Conservation (phyloP, 2,888 invertebrate species). For the Nemotelus nigrinus region DNA sequence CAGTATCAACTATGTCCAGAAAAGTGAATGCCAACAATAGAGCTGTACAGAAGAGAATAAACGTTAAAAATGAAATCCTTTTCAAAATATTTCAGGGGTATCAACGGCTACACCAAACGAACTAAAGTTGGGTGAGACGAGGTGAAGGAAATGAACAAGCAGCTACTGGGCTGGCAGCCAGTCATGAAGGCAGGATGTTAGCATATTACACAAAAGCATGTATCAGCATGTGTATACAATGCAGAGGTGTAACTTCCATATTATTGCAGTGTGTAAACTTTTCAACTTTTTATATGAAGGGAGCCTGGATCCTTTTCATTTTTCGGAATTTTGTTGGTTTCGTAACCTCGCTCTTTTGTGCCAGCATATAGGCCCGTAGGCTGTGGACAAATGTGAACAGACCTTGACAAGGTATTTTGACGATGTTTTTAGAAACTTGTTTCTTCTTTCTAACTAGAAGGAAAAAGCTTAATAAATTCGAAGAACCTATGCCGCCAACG, state of each 20-base stretch:
- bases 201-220: slow-evolving; percentile 31
- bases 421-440: too few relatives aligned
- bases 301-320: slow-evolving; percentile 31
- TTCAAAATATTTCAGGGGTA: slow-evolving; percentile 31
- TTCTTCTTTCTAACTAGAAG: too few relatives aligned
- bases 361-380: not conserved
- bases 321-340: slow-evolving; percentile 40
- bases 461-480: too few relatives aligned
- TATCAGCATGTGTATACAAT: slow-evolving; percentile 37
- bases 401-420: too few relatives aligned
- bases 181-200: slow-evolving; percentile 21
- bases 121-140: not conserved
- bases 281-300: slow-evolving; percentile 36
- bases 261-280: slow-evolving; percentile 39
- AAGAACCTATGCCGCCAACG: too few relatives aligned
- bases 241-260: slow-evolving; percentile 37
- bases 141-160: not conserved
- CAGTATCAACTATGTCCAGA: slow-evolving; percentile 33
- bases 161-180: slow-evolving; percentile 1
- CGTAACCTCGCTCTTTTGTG: slow-evolving; percentile 8
- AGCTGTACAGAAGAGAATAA: not conserved
- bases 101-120: not conserved
- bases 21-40: slow-evolving; percentile 34
- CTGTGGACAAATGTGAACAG: too few relatives aligned
- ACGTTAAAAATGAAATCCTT: slow-evolving; percentile 24